phyloP scores from a whole-genome alignment of 2,113 vertebrate species.

The Galemys pyrenaicus region DNA sequence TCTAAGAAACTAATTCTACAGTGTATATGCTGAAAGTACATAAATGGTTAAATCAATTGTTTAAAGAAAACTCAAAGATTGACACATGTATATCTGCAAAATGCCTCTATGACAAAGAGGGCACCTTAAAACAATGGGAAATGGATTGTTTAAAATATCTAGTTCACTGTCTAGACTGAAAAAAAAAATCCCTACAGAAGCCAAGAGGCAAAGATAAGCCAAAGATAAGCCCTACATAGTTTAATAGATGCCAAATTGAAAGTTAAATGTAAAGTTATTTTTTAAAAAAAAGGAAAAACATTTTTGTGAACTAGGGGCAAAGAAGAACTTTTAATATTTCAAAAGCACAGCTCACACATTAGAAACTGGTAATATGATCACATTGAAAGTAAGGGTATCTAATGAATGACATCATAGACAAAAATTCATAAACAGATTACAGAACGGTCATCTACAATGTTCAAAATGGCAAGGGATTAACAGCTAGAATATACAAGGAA shows the following conservation, averaged over 20 bases:
- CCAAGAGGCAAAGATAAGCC: not conserved
- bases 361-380: not conserved
- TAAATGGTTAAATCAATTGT: not conserved
- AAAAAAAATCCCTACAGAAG: not conserved
- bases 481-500: not conserved
- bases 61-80: not conserved
- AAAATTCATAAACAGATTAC: not conserved
- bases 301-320: not conserved
- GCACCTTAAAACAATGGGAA: not conserved
- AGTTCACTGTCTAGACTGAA: not conserved
- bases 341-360: not conserved
- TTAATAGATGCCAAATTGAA: not conserved
- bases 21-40: not conserved
- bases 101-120: not conserved
- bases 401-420: not conserved
- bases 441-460: not conserved
- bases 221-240: not conserved
- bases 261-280: not conserved
- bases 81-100: not conserved
- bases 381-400: conserved; percentile 3
- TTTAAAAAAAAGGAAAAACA: not conserved
- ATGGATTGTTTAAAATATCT: conserved; percentile 6
- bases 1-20: not conserved
- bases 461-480: not conserved
- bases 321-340: not conserved